Percentiles rank a stretch among this genome's conserved stretches.
Evolutionary conservation across 2,888 invertebrate genomes (phyloP).

Genomic region (Seira musarum): DNA sequence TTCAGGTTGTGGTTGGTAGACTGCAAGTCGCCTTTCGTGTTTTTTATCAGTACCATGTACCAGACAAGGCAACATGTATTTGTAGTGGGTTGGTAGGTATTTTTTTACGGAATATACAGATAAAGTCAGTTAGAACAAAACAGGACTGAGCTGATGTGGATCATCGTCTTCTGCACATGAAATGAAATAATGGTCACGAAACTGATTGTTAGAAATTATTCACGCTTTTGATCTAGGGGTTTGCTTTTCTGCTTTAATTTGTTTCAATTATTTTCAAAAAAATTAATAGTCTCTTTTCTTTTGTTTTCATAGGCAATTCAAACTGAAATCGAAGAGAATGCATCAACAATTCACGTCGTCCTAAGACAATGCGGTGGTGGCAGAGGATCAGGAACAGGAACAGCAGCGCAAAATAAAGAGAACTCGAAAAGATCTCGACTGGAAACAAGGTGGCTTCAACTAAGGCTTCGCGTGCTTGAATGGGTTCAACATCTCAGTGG

Average conservation of each 20-base stretch:
- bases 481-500: slow-evolving; percentile 68
- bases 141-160: too few relatives aligned
- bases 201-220: slow-evolving; percentile 2
- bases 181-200: slow-evolving; percentile 43
- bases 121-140: too few relatives aligned
- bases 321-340: slow-evolving; percentile 67
- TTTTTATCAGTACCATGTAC: too few relatives aligned
- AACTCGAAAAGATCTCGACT: slow-evolving; percentile 62
- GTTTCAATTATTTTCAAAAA: slow-evolving; percentile 22
- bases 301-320: slow-evolving; percentile 63
- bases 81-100: too few relatives aligned
- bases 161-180: slow-evolving; percentile 43
- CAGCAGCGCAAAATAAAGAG: slow-evolving; percentile 28
- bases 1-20: too few relatives aligned
- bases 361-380: slow-evolving; percentile 66
- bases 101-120: too few relatives aligned
- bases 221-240: slow-evolving; percentile 29
- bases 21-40: too few relatives aligned
- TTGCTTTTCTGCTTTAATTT: slow-evolving; percentile 9
- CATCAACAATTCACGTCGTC: slow-evolving; percentile 65
- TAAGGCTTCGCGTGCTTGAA: slow-evolving; percentile 68
- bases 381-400: slow-evolving; percentile 43
- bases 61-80: too few relatives aligned
- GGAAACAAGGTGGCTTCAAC: slow-evolving; percentile 69
- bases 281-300: slow-evolving; percentile 37